A percentile compares a stretch with the other conserved stretches of the same genome.
These are phyloP conservation scores for Eurois occulta DNA, from an alignment of 2,888 invertebrate species.

Conservation along the genomic window DNA sequence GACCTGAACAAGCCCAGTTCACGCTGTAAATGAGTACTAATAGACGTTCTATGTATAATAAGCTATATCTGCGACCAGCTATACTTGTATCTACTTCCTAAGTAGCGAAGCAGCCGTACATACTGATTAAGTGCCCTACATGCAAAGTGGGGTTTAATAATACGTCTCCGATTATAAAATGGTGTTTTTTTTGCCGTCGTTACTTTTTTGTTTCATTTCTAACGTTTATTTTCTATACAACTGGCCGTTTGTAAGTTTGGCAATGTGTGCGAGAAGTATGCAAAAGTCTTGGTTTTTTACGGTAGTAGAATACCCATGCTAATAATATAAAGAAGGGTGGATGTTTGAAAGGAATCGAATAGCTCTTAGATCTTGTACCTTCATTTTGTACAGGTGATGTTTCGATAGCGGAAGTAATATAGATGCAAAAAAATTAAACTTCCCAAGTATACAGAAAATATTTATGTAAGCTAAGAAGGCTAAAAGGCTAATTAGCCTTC, in stretches of 20 bases:
- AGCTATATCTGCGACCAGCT: slow-evolving; percentile 62
- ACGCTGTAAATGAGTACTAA: slow-evolving; percentile 82
- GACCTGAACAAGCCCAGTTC: slow-evolving; percentile 74
- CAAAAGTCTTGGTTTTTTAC: slow-evolving; percentile 29
- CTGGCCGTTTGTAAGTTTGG: slow-evolving; percentile 16
- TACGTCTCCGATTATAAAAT: slow-evolving; percentile 57
- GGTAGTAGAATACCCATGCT: slow-evolving; percentile 10
- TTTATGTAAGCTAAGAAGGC: background rate
- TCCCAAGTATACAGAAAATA: background rate
- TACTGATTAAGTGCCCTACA: slow-evolving; percentile 77
- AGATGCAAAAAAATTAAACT: background rate
- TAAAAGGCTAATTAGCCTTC: too few species aligned
- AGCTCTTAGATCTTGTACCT: slow-evolving; percentile 11
- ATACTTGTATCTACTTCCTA: slow-evolving; percentile 77
- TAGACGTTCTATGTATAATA: slow-evolving; percentile 79
- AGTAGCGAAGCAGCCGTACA: slow-evolving; percentile 78
- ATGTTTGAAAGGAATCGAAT: slow-evolving; percentile 18
- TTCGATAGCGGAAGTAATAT: background rate
- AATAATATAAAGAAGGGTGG: slow-evolving; percentile 30
- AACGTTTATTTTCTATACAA: slow-evolving; percentile 17
- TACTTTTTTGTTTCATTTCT: slow-evolving; percentile 3
- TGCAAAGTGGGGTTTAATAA: slow-evolving; percentile 56
- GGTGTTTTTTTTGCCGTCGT: slow-evolving; percentile 26
- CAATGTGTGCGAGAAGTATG: slow-evolving; percentile 1
- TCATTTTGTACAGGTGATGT: background rate